Evolutionary conservation across 2,113 vertebrate genomes (phyloP).

Genomic region (Dipodomys ordii): DNA sequence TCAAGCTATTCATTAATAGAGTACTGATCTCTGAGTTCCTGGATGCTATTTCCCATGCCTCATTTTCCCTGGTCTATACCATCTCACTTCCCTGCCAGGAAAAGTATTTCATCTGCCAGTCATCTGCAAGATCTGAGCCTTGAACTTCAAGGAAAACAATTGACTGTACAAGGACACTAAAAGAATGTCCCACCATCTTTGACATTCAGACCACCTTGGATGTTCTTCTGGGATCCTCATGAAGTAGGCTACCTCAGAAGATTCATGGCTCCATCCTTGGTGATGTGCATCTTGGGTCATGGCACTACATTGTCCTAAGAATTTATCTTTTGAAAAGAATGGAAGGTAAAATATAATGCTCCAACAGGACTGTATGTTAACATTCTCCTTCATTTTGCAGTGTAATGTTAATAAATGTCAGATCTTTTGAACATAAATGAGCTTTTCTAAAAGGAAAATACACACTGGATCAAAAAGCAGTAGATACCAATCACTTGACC

Average conservation of each 20-base stretch:
- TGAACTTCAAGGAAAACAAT: neutral
- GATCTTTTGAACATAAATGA: neutral
- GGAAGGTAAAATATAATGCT: neutral
- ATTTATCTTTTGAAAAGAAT: neutral
- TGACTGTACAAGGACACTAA: neutral
- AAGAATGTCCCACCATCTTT: neutral
- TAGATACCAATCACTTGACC: neutral
- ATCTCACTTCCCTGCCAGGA: neutral
- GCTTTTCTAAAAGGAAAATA: slow-evolving; percentile 13
- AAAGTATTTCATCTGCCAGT: neutral
- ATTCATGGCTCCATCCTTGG: neutral
- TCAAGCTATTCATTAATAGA: too few relatives aligned
- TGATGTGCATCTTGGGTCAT: neutral
- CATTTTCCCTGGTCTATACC: too few relatives aligned
- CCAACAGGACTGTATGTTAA: neutral
- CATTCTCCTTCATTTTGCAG: neutral
- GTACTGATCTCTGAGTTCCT: too few relatives aligned
- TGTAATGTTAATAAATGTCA: neutral
- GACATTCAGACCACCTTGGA: neutral
- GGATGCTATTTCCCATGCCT: too few relatives aligned
- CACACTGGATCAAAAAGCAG: slow-evolving; percentile 36
- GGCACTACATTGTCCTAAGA: neutral
- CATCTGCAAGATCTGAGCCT: slow-evolving; percentile 8
- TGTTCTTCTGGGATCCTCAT: too few relatives aligned
- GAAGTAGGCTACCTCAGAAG: neutral